These are phyloP conservation scores for Ichneumon xanthorius DNA, from an alignment of 2,888 invertebrate genomes.

Conservation along the genomic window DNA sequence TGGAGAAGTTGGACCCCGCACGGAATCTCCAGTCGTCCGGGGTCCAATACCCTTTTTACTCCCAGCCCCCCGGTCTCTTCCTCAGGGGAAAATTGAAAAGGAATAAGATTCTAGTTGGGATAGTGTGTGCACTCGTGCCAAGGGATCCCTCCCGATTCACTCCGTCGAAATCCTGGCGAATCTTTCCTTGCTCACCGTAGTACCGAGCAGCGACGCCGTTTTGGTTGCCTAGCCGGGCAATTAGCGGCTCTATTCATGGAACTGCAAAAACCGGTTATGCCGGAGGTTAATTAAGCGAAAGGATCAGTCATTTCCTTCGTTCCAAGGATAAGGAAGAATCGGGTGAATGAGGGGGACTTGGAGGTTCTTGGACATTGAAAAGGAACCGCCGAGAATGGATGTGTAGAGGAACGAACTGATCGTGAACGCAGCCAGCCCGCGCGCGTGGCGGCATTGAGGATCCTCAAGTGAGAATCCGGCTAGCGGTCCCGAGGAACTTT, in stretches of 20 bases:
- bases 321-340: neutral
- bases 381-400: neutral
- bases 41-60: constrained; percentile 2
- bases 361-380: constrained; percentile 2
- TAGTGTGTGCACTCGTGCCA: constrained; percentile 7
- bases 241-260: constrained; percentile 26
- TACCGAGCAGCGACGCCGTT: neutral
- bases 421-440: constrained; percentile 13
- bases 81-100: constrained; percentile 45
- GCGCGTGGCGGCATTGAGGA: constrained; percentile 2
- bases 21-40: neutral
- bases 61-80: neutral
- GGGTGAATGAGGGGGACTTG: neutral
- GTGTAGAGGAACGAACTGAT: neutral
- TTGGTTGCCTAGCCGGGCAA: constrained; percentile 5
- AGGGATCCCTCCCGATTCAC: constrained; percentile 3
- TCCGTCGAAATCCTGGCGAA: neutral
- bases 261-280: constrained; percentile 22
- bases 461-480: constrained; percentile 36
- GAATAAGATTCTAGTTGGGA: constrained; percentile 14
- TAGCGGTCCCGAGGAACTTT: constrained; percentile 49
- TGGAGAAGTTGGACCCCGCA: constrained; percentile 24
- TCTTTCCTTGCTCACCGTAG: neutral
- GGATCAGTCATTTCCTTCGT: neutral
- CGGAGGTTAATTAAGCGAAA: neutral